A percentile compares a stretch with the other conserved stretches of the same genome.
These are phyloP conservation scores for Melanotaenia maccullochi DNA, from an alignment of 2,797 vertebrate genomes.

Conservation along the genomic window DNA sequence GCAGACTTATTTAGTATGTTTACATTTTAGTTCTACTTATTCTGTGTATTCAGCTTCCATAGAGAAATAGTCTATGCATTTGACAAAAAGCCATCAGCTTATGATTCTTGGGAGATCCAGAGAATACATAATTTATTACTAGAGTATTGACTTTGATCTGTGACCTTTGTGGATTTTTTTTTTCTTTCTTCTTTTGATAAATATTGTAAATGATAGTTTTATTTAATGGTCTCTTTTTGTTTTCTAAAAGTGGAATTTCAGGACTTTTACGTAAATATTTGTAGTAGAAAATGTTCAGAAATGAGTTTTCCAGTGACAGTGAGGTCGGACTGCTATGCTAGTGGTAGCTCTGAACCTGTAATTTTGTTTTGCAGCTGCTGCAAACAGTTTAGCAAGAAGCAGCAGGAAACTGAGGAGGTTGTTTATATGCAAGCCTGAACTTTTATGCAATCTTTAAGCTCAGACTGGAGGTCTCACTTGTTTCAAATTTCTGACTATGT, in stretches of 20 bases:
- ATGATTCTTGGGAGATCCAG: constrained; percentile 54
- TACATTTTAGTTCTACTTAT: constrained; percentile 61
- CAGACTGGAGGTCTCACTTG: constrained; percentile 32
- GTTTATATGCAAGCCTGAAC: constrained; percentile 47
- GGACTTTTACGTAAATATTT: constrained; percentile 64
- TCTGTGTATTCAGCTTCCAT: constrained; percentile 54
- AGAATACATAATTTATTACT: constrained; percentile 64
- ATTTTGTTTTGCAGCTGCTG: not conserved
- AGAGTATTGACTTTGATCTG: constrained; percentile 52
- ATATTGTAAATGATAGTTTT: constrained; percentile 65
- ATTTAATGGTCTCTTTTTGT: constrained; percentile 65
- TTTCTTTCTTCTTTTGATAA: constrained; percentile 46
- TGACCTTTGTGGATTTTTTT: constrained; percentile 34
- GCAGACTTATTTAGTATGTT: constrained; percentile 62
- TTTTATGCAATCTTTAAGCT: constrained; percentile 45
- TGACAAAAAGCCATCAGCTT: constrained; percentile 72
- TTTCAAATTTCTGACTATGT: constrained; percentile 54
- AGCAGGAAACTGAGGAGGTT: constrained; percentile 6
- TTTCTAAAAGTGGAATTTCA: constrained; percentile 50
- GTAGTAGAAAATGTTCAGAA: constrained; percentile 50
- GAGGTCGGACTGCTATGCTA: constrained; percentile 29
- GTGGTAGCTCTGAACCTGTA: not conserved
- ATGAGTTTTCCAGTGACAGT: constrained; percentile 17
- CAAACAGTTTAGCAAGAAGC: not conserved
- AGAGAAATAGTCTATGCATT: constrained; percentile 68